phyloP scores from a whole-genome alignment of 2,888 invertebrate species.

The Tetragonisca angustula region DNA sequence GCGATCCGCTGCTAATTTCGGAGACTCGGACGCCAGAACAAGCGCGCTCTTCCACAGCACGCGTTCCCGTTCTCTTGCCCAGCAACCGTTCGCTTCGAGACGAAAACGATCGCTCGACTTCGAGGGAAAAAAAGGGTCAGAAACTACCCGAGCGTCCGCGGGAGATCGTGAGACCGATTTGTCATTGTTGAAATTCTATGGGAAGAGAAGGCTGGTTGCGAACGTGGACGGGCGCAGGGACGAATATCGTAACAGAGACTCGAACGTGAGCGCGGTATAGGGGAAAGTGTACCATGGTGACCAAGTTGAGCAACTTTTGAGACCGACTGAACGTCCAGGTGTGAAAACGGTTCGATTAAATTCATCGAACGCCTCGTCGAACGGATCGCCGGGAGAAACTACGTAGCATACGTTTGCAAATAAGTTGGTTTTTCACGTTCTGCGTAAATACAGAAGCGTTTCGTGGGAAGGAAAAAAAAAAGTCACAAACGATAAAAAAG shows the following conservation, averaged over 20 bases:
- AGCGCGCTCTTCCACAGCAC: background rate
- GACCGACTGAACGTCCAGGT: slow-evolving; percentile 40
- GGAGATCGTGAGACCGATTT: background rate
- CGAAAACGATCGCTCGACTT: background rate
- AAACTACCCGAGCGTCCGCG: background rate
- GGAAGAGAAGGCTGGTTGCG: background rate
- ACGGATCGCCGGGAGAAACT: slow-evolving; percentile 38
- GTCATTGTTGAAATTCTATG: too few relatives aligned
- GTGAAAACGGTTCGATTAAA: slow-evolving; percentile 36
- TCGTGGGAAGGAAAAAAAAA: background rate
- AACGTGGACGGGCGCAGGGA: background rate
- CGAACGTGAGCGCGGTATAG: slow-evolving; percentile 73
- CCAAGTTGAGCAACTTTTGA: slow-evolving; percentile 76
- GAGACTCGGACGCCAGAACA: slow-evolving; percentile 29
- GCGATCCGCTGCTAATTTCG: background rate
- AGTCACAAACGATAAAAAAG: background rate
- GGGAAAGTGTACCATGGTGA: slow-evolving; percentile 81
- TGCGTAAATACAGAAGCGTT: background rate
- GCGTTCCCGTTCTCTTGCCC: background rate
- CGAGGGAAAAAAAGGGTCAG: background rate
- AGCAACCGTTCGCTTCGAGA: background rate
- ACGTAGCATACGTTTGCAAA: background rate
- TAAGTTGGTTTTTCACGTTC: background rate
- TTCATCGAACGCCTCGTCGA: slow-evolving; percentile 47
- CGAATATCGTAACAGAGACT: slow-evolving; percentile 36